Base-by-base conservation (phyloP, 2,797 vertebrate genomes). In the Eidolon dupreanum region DNA sequence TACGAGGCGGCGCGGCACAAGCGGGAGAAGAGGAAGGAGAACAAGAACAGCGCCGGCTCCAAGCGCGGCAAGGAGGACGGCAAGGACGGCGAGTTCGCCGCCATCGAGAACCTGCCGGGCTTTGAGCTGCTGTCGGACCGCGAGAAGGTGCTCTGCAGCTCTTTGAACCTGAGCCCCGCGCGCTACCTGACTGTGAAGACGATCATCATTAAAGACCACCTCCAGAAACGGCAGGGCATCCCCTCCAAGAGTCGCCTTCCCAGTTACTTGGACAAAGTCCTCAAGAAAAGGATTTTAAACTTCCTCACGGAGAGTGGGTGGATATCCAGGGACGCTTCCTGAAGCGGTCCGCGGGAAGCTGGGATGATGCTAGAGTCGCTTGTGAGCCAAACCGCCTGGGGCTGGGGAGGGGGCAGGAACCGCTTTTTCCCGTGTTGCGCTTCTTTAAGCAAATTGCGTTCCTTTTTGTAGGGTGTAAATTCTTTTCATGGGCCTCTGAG, bases 251-350 rank as follows among this genome's bases (percentile, higher is more conserved):
- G 99, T 96, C 99, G 99, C 16, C 99, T 99, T 74, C 99, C 99
- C 71, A 98, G 99, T 97, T 99, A 99, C 97, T 97, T 99, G 98
- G 99, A 99, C 98, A 99, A 99, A 94, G 99, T 99, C 90, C 98
- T 99, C 55, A 99, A 99, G 98, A 99, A 99, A 97, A 99, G 99
- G 97, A 99, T 99, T 95, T 98, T 99, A 90, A 99, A 98, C 94
- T 99, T 99, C 98, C 99, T 99, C 96, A 99, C 99, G 0, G 99
- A 99, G 96, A 99, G 99, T 0, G 99, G 99, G n/a, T 99, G 99
- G 99, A 99, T 99, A 98, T 99, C 99, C 77, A 98, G 99, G 96
- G 99, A 99, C 16, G 98, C 99, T 0, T 99, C 99, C 20, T 99
- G 99, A 99, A 97, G 36, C 41, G 73, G 5, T 20, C 12, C 31